Evolutionary conservation across 2,888 invertebrate genomes (phyloP).

Genomic region (Xanthorhoe spadicearia): DNA sequence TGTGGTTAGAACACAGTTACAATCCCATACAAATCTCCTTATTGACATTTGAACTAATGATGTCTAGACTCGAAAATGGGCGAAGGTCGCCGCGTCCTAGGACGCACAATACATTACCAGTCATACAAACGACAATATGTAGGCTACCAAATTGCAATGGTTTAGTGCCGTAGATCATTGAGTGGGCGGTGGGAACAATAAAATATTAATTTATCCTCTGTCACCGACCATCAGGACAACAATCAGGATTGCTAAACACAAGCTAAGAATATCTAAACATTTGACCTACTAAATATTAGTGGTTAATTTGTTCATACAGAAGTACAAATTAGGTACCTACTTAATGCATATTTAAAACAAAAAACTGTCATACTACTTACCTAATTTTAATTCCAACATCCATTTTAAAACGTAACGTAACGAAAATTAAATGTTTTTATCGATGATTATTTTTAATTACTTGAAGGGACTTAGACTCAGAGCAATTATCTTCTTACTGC

Average conservation of each 20-base stretch:
- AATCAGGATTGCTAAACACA: neutral
- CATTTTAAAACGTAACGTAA: too few relatives aligned
- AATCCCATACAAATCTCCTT: neutral
- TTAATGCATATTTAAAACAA: too few relatives aligned
- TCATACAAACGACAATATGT: constrained; percentile 36
- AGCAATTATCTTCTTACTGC: too few relatives aligned
- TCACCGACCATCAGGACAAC: constrained; percentile 8
- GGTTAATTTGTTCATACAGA: too few relatives aligned
- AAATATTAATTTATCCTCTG: constrained; percentile 60
- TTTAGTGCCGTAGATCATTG: constrained; percentile 47
- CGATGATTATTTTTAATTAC: too few relatives aligned
- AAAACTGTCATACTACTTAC: too few relatives aligned
- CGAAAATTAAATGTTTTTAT: too few relatives aligned
- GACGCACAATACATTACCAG: constrained; percentile 14
- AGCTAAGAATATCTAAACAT: neutral
- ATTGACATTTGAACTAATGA: neutral
- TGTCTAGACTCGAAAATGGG: neutral
- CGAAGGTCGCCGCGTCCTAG: constrained; percentile 19
- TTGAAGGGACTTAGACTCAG: too few relatives aligned
- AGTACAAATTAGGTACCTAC: too few relatives aligned
- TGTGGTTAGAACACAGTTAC: neutral
- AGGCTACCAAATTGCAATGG: constrained; percentile 53
- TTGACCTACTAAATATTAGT: neutral
- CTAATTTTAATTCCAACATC: too few relatives aligned
- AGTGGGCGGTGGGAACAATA: constrained; percentile 70